Base-by-base conservation (phyloP, 2,888 invertebrate genomes). In the Polyommatus icarus region DNA sequence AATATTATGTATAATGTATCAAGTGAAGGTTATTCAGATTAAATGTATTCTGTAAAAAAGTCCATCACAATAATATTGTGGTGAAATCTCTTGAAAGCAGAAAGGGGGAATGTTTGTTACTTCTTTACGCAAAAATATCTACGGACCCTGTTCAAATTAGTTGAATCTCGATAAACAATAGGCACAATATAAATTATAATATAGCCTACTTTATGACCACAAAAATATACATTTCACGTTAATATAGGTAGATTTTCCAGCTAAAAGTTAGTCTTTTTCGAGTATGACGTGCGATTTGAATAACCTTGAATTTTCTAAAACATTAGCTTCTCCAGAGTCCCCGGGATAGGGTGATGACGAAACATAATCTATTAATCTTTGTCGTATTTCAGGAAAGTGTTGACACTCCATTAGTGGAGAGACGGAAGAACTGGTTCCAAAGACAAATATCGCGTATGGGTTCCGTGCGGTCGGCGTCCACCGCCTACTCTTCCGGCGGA, bases 341-440 rank as follows among this genome's bases (percentile, higher is more conserved):
- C 24, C 24, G 24, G 24, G 24, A 24, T 24, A 24, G 10, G 15
- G 10, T 12, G 50, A 4, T 18, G 15, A 54, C 18, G 54, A 5
- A 18, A 54, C 46, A 3, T 18, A 54, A 18, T 54, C 15, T 12
- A 5, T 6, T 20, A 79, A 79, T 15, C n/a, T 12, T 32, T 77
- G 59, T 77, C 61, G 77, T n/a, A 32, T 88, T 93, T 40, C 88
- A 98, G 98, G 98, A 98, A 91, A 98, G 98, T 86, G 98, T 98
- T 0, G 98, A 98, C 85, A 98, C 98, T 0, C 98, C 98, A 10
- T 95, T 98, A 85, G 97, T 97, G 24, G 97, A 98, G 87, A 92
- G 97, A 77, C 94, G 98, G 59, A 98, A 98, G 89, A 98, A 97
- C 89, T 98, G 98, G 98, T 96, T 98, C 84, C 97, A 97, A 83